A percentile compares a stretch with the other conserved stretches of the same genome.
phyloP scores from a whole-genome alignment of 2,113 vertebrate genomes.

The Tympanuchus pallidicinctus region DNA sequence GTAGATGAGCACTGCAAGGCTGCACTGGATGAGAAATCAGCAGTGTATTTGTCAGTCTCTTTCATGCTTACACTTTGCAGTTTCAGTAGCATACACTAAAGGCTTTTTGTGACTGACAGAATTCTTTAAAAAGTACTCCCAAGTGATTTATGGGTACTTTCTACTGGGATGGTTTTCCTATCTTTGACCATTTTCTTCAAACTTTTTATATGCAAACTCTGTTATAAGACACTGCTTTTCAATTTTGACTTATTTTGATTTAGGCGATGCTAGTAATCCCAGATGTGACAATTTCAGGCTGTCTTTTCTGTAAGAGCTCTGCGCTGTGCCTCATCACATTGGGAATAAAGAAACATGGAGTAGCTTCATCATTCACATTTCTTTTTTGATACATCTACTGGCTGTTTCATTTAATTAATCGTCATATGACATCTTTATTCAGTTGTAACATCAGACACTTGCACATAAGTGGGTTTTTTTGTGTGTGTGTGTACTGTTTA shows the following conservation, averaged over 20 bases:
- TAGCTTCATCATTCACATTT: background rate
- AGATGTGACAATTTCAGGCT: background rate
- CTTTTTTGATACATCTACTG: background rate
- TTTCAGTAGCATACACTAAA: conserved; percentile 5
- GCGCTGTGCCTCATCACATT: background rate
- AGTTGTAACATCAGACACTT: background rate
- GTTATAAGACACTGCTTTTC: background rate
- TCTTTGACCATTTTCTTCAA: background rate
- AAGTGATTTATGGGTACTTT: conserved; percentile 32
- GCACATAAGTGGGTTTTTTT: background rate
- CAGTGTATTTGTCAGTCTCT: conserved; percentile 58
- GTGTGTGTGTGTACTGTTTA: background rate
- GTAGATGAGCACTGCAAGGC: conserved; percentile 4
- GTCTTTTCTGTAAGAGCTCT: background rate
- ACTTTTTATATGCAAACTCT: background rate
- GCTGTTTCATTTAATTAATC: background rate
- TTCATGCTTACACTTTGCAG: conserved; percentile 15
- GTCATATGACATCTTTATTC: background rate
- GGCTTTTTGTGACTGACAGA: conserved; percentile 37
- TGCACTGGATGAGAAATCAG: conserved; percentile 53
- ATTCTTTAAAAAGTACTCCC: conserved; percentile 20
- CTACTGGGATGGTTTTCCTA: background rate
- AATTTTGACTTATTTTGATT: background rate
- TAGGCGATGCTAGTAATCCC: background rate
- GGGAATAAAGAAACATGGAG: background rate